phyloP scores from a whole-genome alignment of 2,888 invertebrate species.

The Tinea trinotella region DNA sequence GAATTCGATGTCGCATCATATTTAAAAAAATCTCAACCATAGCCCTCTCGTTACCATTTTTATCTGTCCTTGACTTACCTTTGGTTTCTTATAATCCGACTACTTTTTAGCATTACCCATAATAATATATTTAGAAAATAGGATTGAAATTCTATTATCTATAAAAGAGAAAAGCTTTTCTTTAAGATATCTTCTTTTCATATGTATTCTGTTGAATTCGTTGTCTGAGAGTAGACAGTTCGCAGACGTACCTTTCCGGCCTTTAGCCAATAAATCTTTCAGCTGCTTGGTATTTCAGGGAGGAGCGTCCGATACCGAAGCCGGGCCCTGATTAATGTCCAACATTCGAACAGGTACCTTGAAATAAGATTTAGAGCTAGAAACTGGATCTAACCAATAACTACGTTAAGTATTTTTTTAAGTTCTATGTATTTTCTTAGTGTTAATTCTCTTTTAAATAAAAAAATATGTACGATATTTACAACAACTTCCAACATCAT shows the following conservation, averaged over 20 bases:
- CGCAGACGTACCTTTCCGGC: constrained; percentile 45
- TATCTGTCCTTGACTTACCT: no score
- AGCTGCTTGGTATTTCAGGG: constrained; percentile 46
- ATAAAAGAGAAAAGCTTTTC: no score
- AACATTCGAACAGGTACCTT: constrained; percentile 41
- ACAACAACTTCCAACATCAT: no score
- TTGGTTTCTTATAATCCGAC: no score
- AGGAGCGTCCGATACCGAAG: constrained; percentile 41
- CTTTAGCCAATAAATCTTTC: constrained; percentile 51
- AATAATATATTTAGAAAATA: no score
- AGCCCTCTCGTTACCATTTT: no score
- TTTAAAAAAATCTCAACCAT: no score
- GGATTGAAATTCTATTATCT: no score
- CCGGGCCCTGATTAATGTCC: constrained; percentile 47
- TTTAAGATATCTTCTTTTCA: background rate
- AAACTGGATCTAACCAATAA: constrained; percentile 13
- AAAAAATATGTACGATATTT: no score
- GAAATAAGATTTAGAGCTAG: constrained; percentile 14
- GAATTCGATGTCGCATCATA: no score
- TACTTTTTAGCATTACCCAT: no score
- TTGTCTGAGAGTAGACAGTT: constrained; percentile 40
- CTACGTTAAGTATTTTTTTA: background rate
- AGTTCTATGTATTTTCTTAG: background rate
- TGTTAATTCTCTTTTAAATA: no score
- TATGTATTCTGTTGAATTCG: constrained; percentile 12